Base-by-base conservation (phyloP, 2,797 vertebrate genomes). In the Pelobates cultripes region DNA sequence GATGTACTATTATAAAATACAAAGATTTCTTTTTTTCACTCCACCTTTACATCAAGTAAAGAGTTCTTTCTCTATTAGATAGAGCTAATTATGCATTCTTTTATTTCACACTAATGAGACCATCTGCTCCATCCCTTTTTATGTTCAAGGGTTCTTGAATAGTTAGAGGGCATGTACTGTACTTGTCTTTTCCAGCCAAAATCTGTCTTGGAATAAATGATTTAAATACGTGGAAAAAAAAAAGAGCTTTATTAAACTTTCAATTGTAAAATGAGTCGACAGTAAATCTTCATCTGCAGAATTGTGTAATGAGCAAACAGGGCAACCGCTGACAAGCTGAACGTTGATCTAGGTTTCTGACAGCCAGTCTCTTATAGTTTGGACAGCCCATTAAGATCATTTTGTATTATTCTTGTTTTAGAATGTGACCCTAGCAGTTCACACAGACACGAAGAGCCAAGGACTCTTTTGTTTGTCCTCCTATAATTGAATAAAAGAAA, bases 131-230 rank as follows among this genome's bases (percentile, higher is more conserved):
- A n/a, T 14, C 4, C 17, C 14, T 42, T 66, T 44, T 71, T 64
- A 67, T 41, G 10, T 75, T 84, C 45, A 72, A 76, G 68, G 44
- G 47, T 75, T 40, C 68, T 60, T 84, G 42, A 71, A 64, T 79
- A 15, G 66, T 75, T 75, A 15, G 53, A 70, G 64, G 10, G 28
- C 64, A 75, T 75, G 17, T 45, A 63, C 10, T 10, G 3, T 10
- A 6, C 61, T 28, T 43, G 40, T 15, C 6, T 72, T 64, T 61
- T n/a, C 41, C 7, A 7, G 28, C 66, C 43, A 44, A 55, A 12
- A n/a, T 57, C n/a, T 43, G 69, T 69, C 43, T 40, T 14, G 17
- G 15, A 40, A 17, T 70, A 13, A 6, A 77, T 4, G 4, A 70
- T 66, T 6, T 71, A 9, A 41, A n/a, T n/a, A 42, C n/a, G 41